Evolutionary conservation across 2,888 invertebrate species (phyloP), one percentile per base, ranked within the genome.

Genomic region (Gastrophysa polygoni): DNA sequence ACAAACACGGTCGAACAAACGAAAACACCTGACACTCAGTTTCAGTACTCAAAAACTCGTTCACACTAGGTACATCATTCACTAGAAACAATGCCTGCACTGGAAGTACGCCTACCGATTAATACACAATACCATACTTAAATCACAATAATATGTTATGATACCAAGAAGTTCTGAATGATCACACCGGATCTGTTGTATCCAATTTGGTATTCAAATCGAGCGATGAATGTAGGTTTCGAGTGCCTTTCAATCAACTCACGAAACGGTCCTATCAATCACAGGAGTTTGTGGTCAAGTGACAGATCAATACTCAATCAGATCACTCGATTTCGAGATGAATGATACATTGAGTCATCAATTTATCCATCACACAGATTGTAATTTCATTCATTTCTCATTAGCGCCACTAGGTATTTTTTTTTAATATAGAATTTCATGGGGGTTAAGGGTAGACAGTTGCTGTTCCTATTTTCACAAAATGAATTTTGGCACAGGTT

Each of bases 241-340:
- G 48, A 17, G 34, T 43, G 56, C 20, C 46, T 51, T 46, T 29
- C 38, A 16, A 18, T 59, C n/a, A 14, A 59, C 38, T 52, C 29
- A 32, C 58, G 55, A 58, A 62, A 38, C 20, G 8, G 49, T 4
- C 54, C 59, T 21, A 63, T 59, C 59, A 55, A 63, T 63, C 63
- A 63, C 29, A 16, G 29, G 29, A 38, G 6, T 38, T 50, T 29
- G 46, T 55, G 54, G 32, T 54, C 58, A 50, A 38, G 49, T 49
- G 46, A 55, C 55, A n/a, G 16, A 63, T 56, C 56, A 55, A 59
- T 46, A 46, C 59, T 63, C 59, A 63, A 59, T 63, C 55, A 18
- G 44, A n/a, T 44, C 44, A 44, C 44, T 8, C 7, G 44, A 44
- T 44, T n/a, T n/a, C n/a, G n/a, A n/a, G n/a, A n/a, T n/a, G n/a